A percentile compares a stretch with the other conserved stretches of the same genome.
Conservation (phyloP, 2,113 vertebrate species). For the Mesembrinibis cayennensis region DNA sequence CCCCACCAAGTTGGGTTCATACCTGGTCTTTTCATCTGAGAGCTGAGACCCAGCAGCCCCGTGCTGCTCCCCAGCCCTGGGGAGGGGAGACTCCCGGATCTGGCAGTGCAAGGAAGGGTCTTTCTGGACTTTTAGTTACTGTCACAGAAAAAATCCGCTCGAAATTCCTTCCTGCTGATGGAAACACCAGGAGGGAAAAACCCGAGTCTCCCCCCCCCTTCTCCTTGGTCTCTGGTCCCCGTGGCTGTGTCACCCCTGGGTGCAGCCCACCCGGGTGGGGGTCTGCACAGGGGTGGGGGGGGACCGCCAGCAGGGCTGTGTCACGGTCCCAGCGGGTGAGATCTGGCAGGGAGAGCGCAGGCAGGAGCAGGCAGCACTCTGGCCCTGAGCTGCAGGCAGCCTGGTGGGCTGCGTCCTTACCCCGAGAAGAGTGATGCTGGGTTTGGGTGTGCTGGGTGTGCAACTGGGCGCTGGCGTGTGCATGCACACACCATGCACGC, state of each 20-base stretch:
- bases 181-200: neutral
- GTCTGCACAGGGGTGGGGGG: neutral
- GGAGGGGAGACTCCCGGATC: fast-evolving
- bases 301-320: no score
- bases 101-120: fast-evolving
- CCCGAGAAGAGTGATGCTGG: neutral
- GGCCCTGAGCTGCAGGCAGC: neutral
- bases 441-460: neutral
- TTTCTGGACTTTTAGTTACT: no score
- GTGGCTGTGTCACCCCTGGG: neutral
- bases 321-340: fast-evolving
- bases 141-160: no score
- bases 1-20: neutral
- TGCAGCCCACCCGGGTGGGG: neutral
- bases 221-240: neutral
- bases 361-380: neutral
- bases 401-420: neutral
- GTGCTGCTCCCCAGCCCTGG: neutral
- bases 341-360: neutral
- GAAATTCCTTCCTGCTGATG: neutral
- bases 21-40: fast-evolving
- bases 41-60: neutral
- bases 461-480: fast-evolving
- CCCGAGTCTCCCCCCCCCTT: neutral
- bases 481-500: fast-evolving